Conservation (phyloP, 2,797 vertebrate species). For the Nannoperca australis region DNA sequence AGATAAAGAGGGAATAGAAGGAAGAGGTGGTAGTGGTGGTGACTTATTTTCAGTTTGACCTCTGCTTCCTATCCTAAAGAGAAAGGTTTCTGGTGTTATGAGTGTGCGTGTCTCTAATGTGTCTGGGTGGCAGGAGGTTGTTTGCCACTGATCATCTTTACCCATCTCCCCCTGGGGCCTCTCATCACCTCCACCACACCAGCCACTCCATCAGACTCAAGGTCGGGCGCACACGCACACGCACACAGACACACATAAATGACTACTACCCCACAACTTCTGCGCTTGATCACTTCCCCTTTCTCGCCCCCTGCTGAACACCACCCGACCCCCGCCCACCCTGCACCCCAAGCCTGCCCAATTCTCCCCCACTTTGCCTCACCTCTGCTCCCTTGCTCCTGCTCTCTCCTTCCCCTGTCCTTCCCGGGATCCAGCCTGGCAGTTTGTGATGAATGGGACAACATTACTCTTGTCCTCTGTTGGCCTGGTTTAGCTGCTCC, state of each 20-base stretch:
- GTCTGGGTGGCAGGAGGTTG: constrained; percentile 76
- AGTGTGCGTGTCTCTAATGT: constrained; percentile 70
- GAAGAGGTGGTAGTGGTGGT: constrained; percentile 32
- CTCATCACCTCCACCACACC: constrained; percentile 80
- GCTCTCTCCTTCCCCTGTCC: constrained; percentile 84
- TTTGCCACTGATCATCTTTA: constrained; percentile 80
- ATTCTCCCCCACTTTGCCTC: constrained; percentile 62
- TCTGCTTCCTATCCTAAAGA: constrained; percentile 79
- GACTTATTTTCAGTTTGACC: constrained; percentile 84
- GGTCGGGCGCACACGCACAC: constrained; percentile 66
- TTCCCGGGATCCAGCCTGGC: constrained; percentile 78
- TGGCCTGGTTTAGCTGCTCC: constrained; percentile 82
- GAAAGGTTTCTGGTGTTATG: constrained; percentile 59
- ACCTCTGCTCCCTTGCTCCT: constrained; percentile 78
- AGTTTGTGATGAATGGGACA: constrained; percentile 85
- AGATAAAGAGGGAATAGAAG: constrained; percentile 47
- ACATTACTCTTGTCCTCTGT: constrained; percentile 85
- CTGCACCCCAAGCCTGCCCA: constrained; percentile 44
- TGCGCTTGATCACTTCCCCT: constrained; percentile 61
- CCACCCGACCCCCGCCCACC: constrained; percentile 58
- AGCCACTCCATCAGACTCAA: constrained; percentile 86
- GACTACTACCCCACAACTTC: constrained; percentile 64
- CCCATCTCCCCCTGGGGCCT: constrained; percentile 79
- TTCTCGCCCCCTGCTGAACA: constrained; percentile 65
- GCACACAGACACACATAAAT: constrained; percentile 40